These are phyloP conservation scores for Quadroppia sp. DNA, from an alignment of 2,888 invertebrate genomes.

Conservation along the genomic window DNA sequence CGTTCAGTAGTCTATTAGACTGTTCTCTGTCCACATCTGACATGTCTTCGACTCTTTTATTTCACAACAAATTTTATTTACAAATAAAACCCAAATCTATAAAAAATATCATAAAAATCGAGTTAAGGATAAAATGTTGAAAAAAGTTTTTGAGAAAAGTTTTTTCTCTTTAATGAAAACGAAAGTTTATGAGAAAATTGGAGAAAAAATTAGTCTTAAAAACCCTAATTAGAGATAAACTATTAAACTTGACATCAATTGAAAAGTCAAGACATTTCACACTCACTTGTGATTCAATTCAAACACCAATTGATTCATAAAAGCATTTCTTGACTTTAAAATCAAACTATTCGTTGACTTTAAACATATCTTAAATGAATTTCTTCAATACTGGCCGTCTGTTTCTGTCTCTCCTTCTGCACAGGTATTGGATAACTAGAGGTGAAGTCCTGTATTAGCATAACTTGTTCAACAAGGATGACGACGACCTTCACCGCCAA, in stretches of 20 bases:
- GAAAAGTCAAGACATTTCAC: not conserved
- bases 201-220: not conserved
- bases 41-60: not conserved
- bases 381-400: not conserved
- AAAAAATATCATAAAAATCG: not conserved
- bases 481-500: constrained; percentile 23
- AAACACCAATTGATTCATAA: not conserved
- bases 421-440: not conserved
- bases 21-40: not conserved
- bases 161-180: not conserved
- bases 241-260: constrained; percentile 30
- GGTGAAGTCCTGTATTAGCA: constrained; percentile 1
- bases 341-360: not conserved
- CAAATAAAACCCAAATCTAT: not conserved
- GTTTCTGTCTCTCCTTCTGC: not conserved
- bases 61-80: not conserved
- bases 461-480: constrained; percentile 16
- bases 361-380: not conserved
- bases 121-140: not conserved
- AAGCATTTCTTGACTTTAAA: not conserved
- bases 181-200: not conserved
- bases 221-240: not conserved
- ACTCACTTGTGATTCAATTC: too few species aligned
- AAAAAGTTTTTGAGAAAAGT: not conserved
- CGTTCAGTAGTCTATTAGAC: not conserved